Evolutionary conservation across 1,140 invertebrate species (phyloP), one percentile per base, ranked within the genome.

Genomic region (Bombus vancouverensis): DNA sequence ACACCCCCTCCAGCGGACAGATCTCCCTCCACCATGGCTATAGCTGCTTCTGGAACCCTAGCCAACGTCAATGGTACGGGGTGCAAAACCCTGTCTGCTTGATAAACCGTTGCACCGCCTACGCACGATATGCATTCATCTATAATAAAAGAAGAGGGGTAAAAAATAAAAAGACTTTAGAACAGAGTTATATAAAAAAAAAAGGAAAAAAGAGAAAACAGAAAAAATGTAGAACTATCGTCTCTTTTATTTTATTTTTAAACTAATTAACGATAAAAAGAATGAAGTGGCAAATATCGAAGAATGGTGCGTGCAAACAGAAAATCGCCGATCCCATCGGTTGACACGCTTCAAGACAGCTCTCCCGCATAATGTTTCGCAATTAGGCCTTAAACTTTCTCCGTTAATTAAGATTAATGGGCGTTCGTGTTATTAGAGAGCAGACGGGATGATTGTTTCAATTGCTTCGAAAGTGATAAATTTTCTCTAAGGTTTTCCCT

Each of bases 1-100:
- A 95, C 95, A 95, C 94, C 94, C 95, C 95, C 93, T 95, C 95
- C 95, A 95, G 79, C 82, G 92, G 91, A 92, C 93, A 84, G 87
- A 71, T 91, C 92, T 91, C 92, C 92, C 91, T 91, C 92, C 90
- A 90, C 76, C 87, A 72, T 80, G 83, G 59, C 80, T 77, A 53
- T 87, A 80, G 86, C 76, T 88, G 89, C 91, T 92, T 94, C 91
- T 90, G 91, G 90, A 94, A 92, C 89, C 90, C 92, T 92, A 91
- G 87, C 90, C 89, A 86, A 85, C 87, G 87, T 72, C 81, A 89
- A 92, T 90, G 91, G 83, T 75, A 88, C 87, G 92, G 91, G 93
- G 91, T 92, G 91, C 85, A 88, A 92, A 94, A 91, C 91, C 90
- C 93, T 86, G 90, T 91, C 90, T 87, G 87, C 83, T 91, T 93